Percentiles rank a stretch among this genome's conserved stretches.
phyloP scores from a whole-genome alignment of 2,797 vertebrate genomes.

The Pelochelys cantorii region DNA sequence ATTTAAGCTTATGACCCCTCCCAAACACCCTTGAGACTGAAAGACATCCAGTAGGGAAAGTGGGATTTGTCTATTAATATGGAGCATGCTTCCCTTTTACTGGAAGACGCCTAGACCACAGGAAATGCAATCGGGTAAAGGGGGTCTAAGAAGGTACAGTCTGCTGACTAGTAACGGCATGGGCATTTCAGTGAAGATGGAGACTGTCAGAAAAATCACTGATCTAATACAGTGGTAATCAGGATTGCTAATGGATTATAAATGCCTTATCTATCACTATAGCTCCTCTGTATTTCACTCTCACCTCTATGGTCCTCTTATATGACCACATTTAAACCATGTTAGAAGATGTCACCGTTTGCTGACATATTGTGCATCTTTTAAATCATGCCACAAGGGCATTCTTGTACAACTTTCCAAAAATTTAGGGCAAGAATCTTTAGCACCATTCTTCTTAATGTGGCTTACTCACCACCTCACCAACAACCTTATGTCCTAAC shows the following conservation, averaged over 20 bases:
- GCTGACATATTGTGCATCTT: not conserved
- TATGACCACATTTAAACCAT: not conserved
- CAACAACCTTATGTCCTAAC: not conserved
- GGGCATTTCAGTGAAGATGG: fast-evolving
- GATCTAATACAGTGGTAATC: not conserved
- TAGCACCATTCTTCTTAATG: not conserved
- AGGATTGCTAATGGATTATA: not conserved
- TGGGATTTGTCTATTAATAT: not conserved
- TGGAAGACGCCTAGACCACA: slow-evolving; percentile 36
- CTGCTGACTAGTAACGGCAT: not conserved
- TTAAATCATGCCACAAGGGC: not conserved
- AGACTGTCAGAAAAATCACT: not conserved
- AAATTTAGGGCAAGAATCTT: not conserved
- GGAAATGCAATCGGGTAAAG: slow-evolving; percentile 20
- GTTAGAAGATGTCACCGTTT: not conserved
- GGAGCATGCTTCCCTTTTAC: slow-evolving; percentile 57
- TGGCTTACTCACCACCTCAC: fast-evolving
- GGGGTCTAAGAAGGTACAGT: not conserved
- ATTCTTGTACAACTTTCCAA: not conserved
- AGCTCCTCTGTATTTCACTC: not conserved
- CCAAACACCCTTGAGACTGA: not conserved
- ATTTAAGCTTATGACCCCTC: not conserved
- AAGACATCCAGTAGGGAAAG: slow-evolving; percentile 59
- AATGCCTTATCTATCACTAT: not conserved
- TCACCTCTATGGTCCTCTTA: not conserved